phyloP scores from a whole-genome alignment of 2,888 invertebrate genomes.

The Axea sp. region DNA sequence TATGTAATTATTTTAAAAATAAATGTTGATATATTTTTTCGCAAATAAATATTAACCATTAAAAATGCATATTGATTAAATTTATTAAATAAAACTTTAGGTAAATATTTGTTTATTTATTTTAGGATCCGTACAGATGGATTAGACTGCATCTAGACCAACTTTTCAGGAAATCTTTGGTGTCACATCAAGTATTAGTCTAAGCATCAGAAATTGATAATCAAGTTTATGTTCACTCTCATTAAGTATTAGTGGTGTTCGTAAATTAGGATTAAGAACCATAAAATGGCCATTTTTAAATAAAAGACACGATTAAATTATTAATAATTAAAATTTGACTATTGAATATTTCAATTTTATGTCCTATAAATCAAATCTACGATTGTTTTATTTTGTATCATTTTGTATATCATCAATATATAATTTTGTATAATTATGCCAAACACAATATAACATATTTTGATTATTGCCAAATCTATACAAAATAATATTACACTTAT shows the following conservation, averaged over 20 bases:
- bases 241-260: slow-evolving; percentile 75
- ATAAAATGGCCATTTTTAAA: slow-evolving; percentile 76
- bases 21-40: too few species aligned
- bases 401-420: slow-evolving; percentile 41
- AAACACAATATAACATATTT: slow-evolving; percentile 2
- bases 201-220: slow-evolving; percentile 78
- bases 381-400: slow-evolving; percentile 20
- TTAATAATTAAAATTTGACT: too few species aligned
- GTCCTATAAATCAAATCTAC: too few species aligned
- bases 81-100: too few species aligned
- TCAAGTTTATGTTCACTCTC: slow-evolving; percentile 78
- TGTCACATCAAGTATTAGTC: slow-evolving; percentile 78
- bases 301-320: slow-evolving; percentile 69
- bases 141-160: slow-evolving; percentile 74
- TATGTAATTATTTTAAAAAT: too few species aligned
- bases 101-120: background rate
- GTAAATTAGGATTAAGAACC: slow-evolving; percentile 73
- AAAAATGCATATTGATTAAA: too few species aligned
- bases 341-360: too few species aligned
- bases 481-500: slow-evolving; percentile 9
- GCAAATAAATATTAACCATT: too few species aligned
- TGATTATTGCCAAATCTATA: slow-evolving; percentile 15
- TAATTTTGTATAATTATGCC: slow-evolving; percentile 38
- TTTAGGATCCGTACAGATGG: slow-evolving; percentile 75
- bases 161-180: slow-evolving; percentile 80